phyloP scores from a whole-genome alignment of 2,113 vertebrate genomes.

The Cinclus cinclus region DNA sequence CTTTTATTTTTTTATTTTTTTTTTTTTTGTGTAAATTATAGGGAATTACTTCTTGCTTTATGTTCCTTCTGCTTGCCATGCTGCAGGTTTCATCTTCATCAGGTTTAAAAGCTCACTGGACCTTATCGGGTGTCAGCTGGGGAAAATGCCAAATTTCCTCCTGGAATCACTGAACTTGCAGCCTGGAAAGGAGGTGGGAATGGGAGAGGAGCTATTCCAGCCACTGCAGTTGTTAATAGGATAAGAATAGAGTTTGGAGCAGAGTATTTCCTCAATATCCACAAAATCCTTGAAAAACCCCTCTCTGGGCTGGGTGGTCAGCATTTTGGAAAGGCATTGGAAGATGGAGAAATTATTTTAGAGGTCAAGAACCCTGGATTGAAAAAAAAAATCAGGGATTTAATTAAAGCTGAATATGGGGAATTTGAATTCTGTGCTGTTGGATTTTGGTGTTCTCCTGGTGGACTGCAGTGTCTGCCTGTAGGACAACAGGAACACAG shows the following conservation, averaged over 20 bases:
- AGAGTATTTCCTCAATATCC: neutral
- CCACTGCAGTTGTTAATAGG: neutral
- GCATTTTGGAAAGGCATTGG: neutral
- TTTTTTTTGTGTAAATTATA: neutral
- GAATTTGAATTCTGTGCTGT: neutral
- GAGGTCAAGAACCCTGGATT: neutral
- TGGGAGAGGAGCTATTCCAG: neutral
- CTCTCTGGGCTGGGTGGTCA: neutral
- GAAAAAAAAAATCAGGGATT: neutral
- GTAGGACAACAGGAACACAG: neutral
- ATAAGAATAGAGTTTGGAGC: neutral
- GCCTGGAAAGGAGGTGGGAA: neutral
- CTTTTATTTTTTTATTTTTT: fast-evolving
- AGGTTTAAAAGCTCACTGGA: fast-evolving
- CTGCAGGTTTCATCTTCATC: neutral
- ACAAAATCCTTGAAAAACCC: neutral
- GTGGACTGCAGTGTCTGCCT: neutral
- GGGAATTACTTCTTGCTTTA: neutral
- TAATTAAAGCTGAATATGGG: neutral
- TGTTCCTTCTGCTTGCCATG: neutral
- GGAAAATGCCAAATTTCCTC: neutral
- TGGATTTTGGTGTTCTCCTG: neutral
- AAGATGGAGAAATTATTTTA: neutral
- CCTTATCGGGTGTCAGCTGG: neutral
- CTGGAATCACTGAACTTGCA: neutral